Conservation (phyloP, 64 coral and sea anemone species). For the Orbicella faveolata region DNA sequence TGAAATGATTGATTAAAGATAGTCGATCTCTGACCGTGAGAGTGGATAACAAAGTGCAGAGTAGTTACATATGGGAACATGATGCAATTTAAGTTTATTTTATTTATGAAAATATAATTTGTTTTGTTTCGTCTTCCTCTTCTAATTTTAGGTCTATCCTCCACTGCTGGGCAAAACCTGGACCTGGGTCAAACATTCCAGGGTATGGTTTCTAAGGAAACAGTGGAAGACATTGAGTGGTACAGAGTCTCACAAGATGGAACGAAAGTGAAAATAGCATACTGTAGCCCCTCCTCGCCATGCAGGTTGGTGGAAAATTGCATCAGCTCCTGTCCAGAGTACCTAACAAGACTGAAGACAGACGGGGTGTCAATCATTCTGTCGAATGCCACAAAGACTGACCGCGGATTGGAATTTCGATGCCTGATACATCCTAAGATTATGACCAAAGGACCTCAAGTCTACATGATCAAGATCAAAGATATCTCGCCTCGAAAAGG, state of each 20-base stretch:
- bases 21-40: too few species aligned
- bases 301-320: neutral
- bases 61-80: too few species aligned
- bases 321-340: neutral
- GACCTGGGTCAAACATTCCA: neutral
- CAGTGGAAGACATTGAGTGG: neutral
- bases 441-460: too few species aligned
- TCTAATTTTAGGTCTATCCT: neutral
- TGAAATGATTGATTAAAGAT: too few species aligned
- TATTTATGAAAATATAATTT: too few species aligned
- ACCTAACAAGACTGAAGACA: neutral
- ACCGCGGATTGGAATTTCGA: constrained; percentile 7
- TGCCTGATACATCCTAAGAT: neutral
- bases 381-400: neutral
- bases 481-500: neutral
- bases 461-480: neutral
- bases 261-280: neutral
- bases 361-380: neutral
- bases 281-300: neutral
- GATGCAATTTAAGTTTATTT: too few species aligned
- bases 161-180: neutral
- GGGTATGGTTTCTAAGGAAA: neutral
- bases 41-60: too few species aligned
- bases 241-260: neutral
- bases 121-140: too few species aligned